Conservation (phyloP, 2,113 vertebrate species). For the Otis tarda region DNA sequence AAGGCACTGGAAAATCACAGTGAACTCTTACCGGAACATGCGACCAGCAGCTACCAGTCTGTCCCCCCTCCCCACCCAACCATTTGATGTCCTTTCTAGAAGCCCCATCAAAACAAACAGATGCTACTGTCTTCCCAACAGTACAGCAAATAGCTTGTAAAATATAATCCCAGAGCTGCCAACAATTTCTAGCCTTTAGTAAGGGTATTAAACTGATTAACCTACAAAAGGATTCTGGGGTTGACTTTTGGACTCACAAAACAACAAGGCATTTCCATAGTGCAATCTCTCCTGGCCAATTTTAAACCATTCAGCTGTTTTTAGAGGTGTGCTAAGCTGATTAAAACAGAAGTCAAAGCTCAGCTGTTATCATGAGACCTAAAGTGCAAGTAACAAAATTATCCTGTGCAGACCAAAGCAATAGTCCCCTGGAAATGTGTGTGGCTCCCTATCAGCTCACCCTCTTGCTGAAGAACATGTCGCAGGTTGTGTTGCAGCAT, state of each 20-base stretch:
- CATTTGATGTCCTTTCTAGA: neutral
- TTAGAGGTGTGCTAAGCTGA: neutral
- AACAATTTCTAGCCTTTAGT: neutral
- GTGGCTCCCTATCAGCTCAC: neutral
- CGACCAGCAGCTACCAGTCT: neutral
- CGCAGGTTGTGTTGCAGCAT: neutral
- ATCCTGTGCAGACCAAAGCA: neutral
- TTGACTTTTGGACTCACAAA: constrained; percentile 34
- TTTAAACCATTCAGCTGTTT: neutral
- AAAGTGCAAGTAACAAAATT: neutral
- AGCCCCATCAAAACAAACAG: constrained; percentile 22
- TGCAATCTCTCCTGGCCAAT: neutral
- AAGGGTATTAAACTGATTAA: constrained; percentile 9
- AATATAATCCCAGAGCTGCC: neutral
- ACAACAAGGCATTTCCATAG: neutral
- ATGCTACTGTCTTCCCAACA: neutral
- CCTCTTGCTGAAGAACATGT: neutral
- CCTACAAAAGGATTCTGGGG: neutral
- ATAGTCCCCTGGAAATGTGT: neutral
- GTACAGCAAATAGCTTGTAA: neutral
- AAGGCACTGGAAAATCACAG: neutral
- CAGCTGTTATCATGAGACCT: neutral
- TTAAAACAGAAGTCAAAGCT: neutral
- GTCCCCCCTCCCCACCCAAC: accelerated
- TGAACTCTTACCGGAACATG: neutral